Conservation (phyloP, 2,888 invertebrate genomes). For the Drosophila robusta region DNA sequence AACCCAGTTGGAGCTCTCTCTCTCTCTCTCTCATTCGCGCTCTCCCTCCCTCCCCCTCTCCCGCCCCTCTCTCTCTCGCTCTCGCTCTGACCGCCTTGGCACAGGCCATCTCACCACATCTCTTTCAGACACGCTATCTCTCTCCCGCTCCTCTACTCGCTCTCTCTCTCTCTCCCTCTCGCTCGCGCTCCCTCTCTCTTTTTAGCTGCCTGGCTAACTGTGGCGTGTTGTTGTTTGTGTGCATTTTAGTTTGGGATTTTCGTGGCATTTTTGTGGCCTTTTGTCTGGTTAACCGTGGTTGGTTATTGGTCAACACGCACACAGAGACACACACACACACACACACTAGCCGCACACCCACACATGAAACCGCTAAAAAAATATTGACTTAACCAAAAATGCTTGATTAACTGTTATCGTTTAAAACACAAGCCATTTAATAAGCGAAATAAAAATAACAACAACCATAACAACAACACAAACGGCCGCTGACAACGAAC, state of each 20-base stretch:
- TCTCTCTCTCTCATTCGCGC: constrained; percentile 17
- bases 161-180: constrained; percentile 6
- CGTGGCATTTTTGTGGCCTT: constrained; percentile 84
- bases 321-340: constrained; percentile 33
- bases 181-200: neutral
- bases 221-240: constrained; percentile 66
- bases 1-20: constrained; percentile 39
- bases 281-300: constrained; percentile 84
- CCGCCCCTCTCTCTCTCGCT: constrained; percentile 1
- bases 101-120: neutral
- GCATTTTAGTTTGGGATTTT: constrained; percentile 84
- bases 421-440: constrained; percentile 67
- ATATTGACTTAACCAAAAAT: constrained; percentile 81
- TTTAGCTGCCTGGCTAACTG: constrained; percentile 18
- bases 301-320: constrained; percentile 80
- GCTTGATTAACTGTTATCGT: constrained; percentile 81
- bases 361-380: constrained; percentile 77
- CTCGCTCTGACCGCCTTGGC: neutral
- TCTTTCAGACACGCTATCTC: neutral
- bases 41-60: neutral
- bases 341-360: constrained; percentile 17
- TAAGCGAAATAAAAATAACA: constrained; percentile 45
- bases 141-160: constrained; percentile 14
- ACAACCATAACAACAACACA: constrained; percentile 12
- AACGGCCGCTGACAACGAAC: neutral